Base-by-base conservation (phyloP, 2,797 vertebrate genomes). In the Syngnathus rostellatus region DNA sequence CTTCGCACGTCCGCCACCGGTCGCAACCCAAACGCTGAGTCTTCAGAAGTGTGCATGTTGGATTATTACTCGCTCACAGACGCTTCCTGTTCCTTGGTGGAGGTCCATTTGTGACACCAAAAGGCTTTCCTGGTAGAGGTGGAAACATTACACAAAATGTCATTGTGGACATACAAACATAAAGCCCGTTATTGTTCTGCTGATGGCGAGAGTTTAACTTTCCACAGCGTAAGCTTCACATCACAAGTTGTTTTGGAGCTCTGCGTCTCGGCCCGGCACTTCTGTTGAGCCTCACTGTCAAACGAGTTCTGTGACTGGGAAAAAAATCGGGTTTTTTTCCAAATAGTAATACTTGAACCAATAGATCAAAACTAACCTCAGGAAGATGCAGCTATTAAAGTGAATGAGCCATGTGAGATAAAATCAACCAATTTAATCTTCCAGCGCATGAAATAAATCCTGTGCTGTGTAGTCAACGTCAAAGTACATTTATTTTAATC, bases 141-240 rank as follows among this genome's bases (percentile, higher is more conserved):
- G 48, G 78, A 77, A 65, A 62, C 67, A 14, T 68, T 77, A 77
- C 78, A 83, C 17, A 68, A 38, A 80, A 81, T 68, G 9, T 23
- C 74, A 74, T 76, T 69, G 71, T 78, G 60, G 40, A 37, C 81
- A 80, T 68, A 78, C 77, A 68, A 67, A 80, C 68, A 79, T 68
- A 72, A 75, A 77, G 75, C 25, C 67, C 59, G 77, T 77, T 79
- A 78, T 83, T 85, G 78, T 79, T 77, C 73, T 69, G 70, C 62
- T 64, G 64, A 64, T 77, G 73, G 74, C 21, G 60, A 8, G 39
- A n/a, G 40, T 51, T 64, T 39, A 73, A 62, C 41, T 70, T 81
- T 71, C 80, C 69, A 67, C 6, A 1, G 31, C 54, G 25, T 38
- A 62, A 31, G 0, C 74, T 73, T 37, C 57, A 25, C 19, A 53